Conservation (phyloP, 2,113 vertebrate species). For the Atrichornis clamosus region DNA sequence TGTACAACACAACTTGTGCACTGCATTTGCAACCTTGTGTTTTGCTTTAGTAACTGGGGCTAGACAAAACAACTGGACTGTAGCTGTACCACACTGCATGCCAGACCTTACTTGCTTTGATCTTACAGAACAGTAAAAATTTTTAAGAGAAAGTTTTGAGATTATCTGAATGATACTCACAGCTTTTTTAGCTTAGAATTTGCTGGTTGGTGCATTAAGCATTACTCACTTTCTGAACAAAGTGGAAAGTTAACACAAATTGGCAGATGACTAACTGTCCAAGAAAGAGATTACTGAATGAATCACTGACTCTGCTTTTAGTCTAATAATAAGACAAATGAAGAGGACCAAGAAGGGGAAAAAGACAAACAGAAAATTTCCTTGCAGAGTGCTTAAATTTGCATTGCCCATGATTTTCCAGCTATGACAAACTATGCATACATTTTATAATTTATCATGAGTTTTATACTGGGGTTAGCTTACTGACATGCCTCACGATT, state of each 20-base stretch:
- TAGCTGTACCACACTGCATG: not conserved
- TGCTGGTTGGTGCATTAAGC: constrained; percentile 52
- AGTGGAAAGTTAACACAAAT: constrained; percentile 66
- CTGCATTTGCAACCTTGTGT: not conserved
- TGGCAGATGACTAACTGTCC: constrained; percentile 71
- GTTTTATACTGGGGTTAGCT: not conserved
- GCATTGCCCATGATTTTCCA: not conserved
- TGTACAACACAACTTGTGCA: not conserved
- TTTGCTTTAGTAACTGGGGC: not conserved
- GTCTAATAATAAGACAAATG: constrained; percentile 48
- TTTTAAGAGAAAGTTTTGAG: constrained; percentile 16
- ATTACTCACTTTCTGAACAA: constrained; percentile 65
- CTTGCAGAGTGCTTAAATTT: not conserved
- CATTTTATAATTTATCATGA: not conserved
- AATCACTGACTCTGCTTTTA: constrained; percentile 68
- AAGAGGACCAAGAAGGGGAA: constrained; percentile 27
- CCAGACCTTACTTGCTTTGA: constrained; percentile 10
- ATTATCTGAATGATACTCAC: not conserved
- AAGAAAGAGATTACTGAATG: constrained; percentile 67
- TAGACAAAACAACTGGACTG: constrained; percentile 38
- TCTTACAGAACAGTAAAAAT: not conserved
- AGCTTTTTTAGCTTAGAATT: constrained; percentile 60
- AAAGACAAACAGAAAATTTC: constrained; percentile 15
- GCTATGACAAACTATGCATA: not conserved
- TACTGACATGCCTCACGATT: not conserved